phyloP scores from a whole-genome alignment of 2,113 vertebrate species.

The Erythrocercus mccallii region DNA sequence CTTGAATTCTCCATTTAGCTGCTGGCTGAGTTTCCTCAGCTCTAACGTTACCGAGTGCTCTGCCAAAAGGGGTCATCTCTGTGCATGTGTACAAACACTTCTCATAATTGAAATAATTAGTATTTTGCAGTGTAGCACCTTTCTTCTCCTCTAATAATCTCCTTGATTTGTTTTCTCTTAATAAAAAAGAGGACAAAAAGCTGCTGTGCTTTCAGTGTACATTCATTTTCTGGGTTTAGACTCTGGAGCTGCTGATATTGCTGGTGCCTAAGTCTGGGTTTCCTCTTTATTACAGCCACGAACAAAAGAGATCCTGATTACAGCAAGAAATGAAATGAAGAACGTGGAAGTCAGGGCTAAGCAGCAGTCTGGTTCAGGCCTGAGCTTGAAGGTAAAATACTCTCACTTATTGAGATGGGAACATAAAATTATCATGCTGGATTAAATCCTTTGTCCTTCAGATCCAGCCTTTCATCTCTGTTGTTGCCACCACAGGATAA shows the following conservation, averaged over 20 bases:
- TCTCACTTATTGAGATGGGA: not conserved
- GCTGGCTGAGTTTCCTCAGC: conserved; percentile 43
- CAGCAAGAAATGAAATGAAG: not conserved
- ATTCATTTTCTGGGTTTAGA: not conserved
- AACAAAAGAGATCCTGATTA: not conserved
- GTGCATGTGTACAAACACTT: conserved; percentile 12
- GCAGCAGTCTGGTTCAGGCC: not conserved
- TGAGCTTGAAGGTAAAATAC: not conserved
- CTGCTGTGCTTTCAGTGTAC: not conserved
- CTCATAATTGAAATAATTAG: conserved; percentile 31
- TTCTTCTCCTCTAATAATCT: not conserved
- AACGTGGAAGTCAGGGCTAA: not conserved
- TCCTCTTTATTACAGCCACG: not conserved
- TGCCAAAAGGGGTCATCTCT: conserved; percentile 2
- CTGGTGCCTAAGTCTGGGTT: not conserved
- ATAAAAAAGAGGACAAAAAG: conserved; percentile 7
- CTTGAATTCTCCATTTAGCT: conserved; percentile 37
- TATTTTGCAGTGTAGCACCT: conserved; percentile 18
- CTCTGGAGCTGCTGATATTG: not conserved
- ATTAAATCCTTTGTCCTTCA: conserved; percentile 20
- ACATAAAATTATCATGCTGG: not conserved
- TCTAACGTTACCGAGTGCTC: not conserved
- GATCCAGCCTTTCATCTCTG: not conserved
- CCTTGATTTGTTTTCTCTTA: not conserved
- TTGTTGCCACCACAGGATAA: not conserved